A percentile compares a stretch with the other conserved stretches of the same genome.
Evolutionary conservation across 2,113 vertebrate species (phyloP).

Genomic region (Oxygymnocypris stewartii): DNA sequence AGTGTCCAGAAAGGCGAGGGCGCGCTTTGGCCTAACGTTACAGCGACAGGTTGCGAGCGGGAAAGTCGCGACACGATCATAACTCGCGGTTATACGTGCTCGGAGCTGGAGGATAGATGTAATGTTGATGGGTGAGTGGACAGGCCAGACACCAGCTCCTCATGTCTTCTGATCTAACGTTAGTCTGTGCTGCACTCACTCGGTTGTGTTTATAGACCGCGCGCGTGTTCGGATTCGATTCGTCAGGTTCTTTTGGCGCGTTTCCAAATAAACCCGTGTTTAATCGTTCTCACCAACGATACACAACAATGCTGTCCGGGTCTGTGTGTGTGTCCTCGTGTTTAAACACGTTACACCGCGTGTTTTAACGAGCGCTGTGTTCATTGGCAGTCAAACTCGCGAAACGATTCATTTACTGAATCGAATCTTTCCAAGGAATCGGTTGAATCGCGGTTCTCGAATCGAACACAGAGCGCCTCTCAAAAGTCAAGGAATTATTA

Average conservation of each 20-base stretch:
- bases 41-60: constrained; percentile 63
- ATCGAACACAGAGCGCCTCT: not conserved
- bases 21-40: constrained; percentile 59
- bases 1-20: constrained; percentile 55
- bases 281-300: not conserved
- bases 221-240: not conserved
- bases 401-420: not conserved
- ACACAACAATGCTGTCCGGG: not conserved
- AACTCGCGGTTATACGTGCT: not conserved
- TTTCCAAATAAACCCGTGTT: too few relatives aligned
- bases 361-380: not conserved
- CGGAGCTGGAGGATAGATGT: constrained; percentile 5
- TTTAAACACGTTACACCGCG: too few relatives aligned
- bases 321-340: too few relatives aligned
- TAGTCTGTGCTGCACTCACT: too few relatives aligned
- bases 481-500: not conserved
- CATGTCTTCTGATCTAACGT: too few relatives aligned
- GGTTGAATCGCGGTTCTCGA: not conserved
- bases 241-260: not conserved
- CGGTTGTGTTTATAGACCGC: not conserved
- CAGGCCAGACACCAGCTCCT: not conserved
- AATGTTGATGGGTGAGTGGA: constrained; percentile 47
- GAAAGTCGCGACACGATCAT: constrained; percentile 42
- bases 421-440: not conserved
- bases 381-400: not conserved